Evolutionary conservation across 2,888 invertebrate genomes (phyloP), one percentile per base, ranked within the genome.

Genomic region (Ochlodes sylvanus): DNA sequence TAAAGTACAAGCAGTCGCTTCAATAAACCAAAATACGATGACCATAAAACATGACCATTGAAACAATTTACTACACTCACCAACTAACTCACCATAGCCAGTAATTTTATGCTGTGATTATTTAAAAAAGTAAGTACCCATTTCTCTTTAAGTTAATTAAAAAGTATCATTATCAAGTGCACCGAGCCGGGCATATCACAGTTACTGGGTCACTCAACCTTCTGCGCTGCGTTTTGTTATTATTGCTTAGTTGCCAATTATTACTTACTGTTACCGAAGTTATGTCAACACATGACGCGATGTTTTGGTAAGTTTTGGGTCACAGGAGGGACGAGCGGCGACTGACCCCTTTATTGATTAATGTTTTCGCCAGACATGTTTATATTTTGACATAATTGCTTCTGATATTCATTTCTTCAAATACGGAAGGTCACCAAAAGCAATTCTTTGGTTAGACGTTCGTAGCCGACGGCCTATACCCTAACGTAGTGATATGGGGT

Each of bases 131-230:
- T 15, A 47, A 17, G 12, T 2, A 17, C 15, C 3, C 15, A 47
- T 7, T 17, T 9, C 44, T 7, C 0, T 6, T 44, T 47, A 15
- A 47, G 7, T 47, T 47, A 47, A 47, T 47, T 47, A 15, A 47
- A 38, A 47, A 47, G 12, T 34, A 61, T 6, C 0, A 12, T 61
- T 50, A 61, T 32, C 47, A 17, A 12, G 17, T 34, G 17, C 32
- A 10, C 47, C 12, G 27, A 15, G 19, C 7, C 42, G 21, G 10
- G 1, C 44, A 47, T 61, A 61, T 19, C 34, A 4, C 10, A 34
- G 58, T 44, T n/a, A 61, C 19, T 61, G 34, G 61, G 61, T 61
- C 61, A 19, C 2, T 61, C 61, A 61, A 61, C 61, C 32, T 47
- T 47, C 19, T 57, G 41, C 58, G 12, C 15, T 61, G 47, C 34